Base-by-base conservation (phyloP, 1,140 invertebrate genomes). In the Dinoponera quadriceps region DNA sequence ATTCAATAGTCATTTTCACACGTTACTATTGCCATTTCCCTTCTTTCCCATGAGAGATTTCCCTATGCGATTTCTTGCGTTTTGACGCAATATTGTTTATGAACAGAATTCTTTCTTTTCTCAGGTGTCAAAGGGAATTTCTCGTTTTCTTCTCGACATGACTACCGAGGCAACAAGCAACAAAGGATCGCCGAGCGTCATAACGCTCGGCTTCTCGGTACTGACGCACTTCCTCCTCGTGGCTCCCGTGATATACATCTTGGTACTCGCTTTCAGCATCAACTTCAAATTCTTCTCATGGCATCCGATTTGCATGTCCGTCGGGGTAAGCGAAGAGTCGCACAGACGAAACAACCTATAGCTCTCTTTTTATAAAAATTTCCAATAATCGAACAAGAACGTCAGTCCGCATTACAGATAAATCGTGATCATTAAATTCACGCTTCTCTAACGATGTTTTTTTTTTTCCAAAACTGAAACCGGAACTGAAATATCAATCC, bases 261-360 rank as follows among this genome's bases (percentile, higher is more conserved):
- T 94, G 0, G 87, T 84, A 5, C 33, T 94, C 2, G 90, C 86
- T 1, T 89, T 91, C 38, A 25, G 83, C 3, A n/a, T n/a, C n/a
- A 25, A 85, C 0, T 88, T 91, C 75, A 78, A 9, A 11, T 91
- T 93, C 38, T 94, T 94, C 68, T 88, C 92, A 0, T 94, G 94
- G 94, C 94, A 94, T 90, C 93, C 93, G 4, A 94, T 94, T 81
- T 93, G 92, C 59, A 92, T 92, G 91, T 68, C 88, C 25, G 20
- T 94, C 51, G 93, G 92, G 27, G 94, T 94, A 90, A 93, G 93
- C 92, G 68, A 20, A 14, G 33, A 63, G 80, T 63, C 29, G 51
- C 22, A 59, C 27, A 33, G 9, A 59, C 51, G 22, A 29, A 49
- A 13, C 13, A 14, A 63, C 16, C 27, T 71, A 16, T 9, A 25